Base-by-base conservation (phyloP, 2,888 invertebrate species). In the Himalopsyche anomala region DNA sequence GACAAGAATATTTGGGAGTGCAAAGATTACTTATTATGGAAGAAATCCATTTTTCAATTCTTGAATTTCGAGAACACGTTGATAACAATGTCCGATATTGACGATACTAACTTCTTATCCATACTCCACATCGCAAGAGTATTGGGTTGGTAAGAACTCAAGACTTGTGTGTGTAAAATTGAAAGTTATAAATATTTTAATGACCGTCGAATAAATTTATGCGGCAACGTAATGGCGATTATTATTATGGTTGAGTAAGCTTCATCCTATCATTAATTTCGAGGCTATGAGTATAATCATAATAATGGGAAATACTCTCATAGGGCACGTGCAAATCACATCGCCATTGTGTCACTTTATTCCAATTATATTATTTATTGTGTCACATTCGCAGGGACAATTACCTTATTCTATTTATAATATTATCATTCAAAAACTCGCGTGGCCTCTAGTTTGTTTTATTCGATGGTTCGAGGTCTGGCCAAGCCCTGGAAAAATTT, bases 381-480 rank as follows among this genome's bases (percentile, higher is more conserved):
- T 74, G 36, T 9, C 74, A 74, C 36, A 74, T 74, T 74, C 74
- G 74, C 74, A 36, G 38, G 74, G 74, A 38, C 74, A 74, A 74
- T 36, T 36, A 74, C 36, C 74, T 36, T 36, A 74, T 74, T 74
- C 74, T 74, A 74, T 74, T 36, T 74, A 36, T 74, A 36, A 74
- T 36, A 74, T 38, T 74, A 74, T 74, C 74, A 15, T 36, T 36
- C 74, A 74, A 74, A 74, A 74, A 74, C 38, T 51, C 38, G 74
- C 74, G 12, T 38, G 74, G 74, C 74, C 74, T 74, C 36, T 74
- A 36, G 36, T 51, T 51, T 51, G 11, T 74, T 28, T 74, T 36
- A 36, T 19, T 38, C 38, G 74, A 36, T 15, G 28, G 3, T 15
- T 15, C 74, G 11, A 74, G 74, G 74, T 74, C 36, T 15, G 74